Base-by-base conservation (phyloP, 2,888 invertebrate species). In the Neocrepidodera transversa region DNA sequence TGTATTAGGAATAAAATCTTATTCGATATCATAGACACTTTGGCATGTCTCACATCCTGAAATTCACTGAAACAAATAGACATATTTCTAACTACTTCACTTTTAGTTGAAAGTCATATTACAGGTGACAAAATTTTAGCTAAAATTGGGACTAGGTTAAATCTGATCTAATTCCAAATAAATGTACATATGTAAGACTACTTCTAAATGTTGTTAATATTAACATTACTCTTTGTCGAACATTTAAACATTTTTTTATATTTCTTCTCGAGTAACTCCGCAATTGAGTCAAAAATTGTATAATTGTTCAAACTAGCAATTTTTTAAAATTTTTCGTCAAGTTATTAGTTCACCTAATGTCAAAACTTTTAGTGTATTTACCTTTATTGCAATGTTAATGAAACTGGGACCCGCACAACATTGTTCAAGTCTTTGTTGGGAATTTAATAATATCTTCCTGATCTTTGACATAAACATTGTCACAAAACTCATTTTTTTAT, bases 1-100 rank as follows among this genome's bases (percentile, higher is more conserved):
- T 54, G 47, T 54, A 53, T 14, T 54, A 47, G 2, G 53, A 58
- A 54, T 58, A 54, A 47, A 43, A 42, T 58, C 28, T 51, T 18
- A 58, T 26, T 13, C 47, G n/a, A 48, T 53, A 58, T 28, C 58
- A 58, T n/a, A 58, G 5, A 53, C 45, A 35, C 32, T 35, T 36
- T 50, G 16, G 23, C 6, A 5, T 23, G 3, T 23, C 4, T 23
- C 4, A 5, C 23, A 23, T 6, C 3, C 3, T 23, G 23, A 3
- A 14, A 35, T 26, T 6, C 20, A 23, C 7, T 32, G 6, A 54
- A 45, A 45, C 35, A 54, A 20, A 54, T 16, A 18, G 35, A 45
- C 54, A 54, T 45, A 32, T 43, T 45, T 5, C 18, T 35, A n/a
- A 32, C 18, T 10, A 45, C 18, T 54, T 54, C 43, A 6, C 18